Conservation (phyloP, 2,797 vertebrate genomes). For the Lagodon rhomboides region DNA sequence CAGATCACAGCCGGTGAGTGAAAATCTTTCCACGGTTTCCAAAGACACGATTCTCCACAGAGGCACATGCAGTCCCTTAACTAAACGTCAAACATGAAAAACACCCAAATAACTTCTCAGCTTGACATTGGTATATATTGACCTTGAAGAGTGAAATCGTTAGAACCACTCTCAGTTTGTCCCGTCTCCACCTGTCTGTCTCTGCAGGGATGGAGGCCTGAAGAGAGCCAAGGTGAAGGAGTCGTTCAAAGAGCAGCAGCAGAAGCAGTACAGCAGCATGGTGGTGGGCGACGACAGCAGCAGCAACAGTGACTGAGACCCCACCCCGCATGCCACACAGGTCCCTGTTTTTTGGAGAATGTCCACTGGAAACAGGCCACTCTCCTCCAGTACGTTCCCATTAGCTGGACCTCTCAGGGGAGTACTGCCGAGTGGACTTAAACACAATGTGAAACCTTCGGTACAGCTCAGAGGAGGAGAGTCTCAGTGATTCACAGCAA, state of each 20-base stretch:
- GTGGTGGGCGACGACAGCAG: slow-evolving; percentile 88
- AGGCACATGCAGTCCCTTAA: not conserved
- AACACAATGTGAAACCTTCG: slow-evolving; percentile 39
- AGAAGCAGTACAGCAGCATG: slow-evolving; percentile 97
- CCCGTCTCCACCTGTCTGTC: not conserved
- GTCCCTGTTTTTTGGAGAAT: slow-evolving; percentile 1
- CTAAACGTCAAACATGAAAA: slow-evolving; percentile 12
- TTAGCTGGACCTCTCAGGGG: not conserved
- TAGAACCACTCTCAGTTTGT: slow-evolving; percentile 9
- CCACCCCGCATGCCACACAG: not conserved
- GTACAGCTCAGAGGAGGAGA: slow-evolving; percentile 5
- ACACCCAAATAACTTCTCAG: not conserved
- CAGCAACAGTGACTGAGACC: slow-evolving; percentile 76
- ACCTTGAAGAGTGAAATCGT: not conserved
- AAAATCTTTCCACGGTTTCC: not conserved
- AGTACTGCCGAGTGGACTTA: slow-evolving; percentile 18
- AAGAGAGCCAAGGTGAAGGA: slow-evolving; percentile 97
- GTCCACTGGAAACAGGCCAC: slow-evolving; percentile 21
- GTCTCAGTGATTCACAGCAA: slow-evolving; percentile 14
- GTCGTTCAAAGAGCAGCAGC: slow-evolving; percentile 92
- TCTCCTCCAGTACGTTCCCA: slow-evolving; percentile 1
- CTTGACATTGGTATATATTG: not conserved
- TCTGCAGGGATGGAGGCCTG: slow-evolving; percentile 93
- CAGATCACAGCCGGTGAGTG: not conserved
- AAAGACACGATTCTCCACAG: not conserved